A percentile compares a stretch with the other conserved stretches of the same genome.
Conservation (phyloP, 1,140 invertebrate species). For the Diabrotica undecimpunctata region DNA sequence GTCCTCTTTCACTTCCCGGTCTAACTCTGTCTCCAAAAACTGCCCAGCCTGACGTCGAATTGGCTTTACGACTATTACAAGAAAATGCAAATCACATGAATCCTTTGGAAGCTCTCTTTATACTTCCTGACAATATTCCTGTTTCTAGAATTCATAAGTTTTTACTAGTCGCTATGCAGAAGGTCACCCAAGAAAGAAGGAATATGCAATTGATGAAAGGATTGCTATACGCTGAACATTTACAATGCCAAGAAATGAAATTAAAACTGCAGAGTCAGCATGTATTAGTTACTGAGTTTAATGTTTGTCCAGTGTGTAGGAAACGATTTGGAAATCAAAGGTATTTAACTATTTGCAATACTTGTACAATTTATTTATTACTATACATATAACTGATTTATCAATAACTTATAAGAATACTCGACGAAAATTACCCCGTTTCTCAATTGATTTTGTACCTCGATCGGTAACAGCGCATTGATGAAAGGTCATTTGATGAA, state of each 20-base stretch:
- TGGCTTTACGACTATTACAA: constrained; percentile 75
- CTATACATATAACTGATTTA: too few relatives aligned
- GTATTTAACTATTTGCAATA: constrained; percentile 46
- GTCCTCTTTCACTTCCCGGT: constrained; percentile 48
- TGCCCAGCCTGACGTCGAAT: constrained; percentile 67
- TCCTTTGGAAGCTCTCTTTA: constrained; percentile 65
- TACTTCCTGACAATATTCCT: constrained; percentile 73
- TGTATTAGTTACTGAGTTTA: constrained; percentile 79
- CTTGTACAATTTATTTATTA: constrained; percentile 28
- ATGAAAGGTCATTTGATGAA: too few relatives aligned
- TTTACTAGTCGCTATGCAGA: constrained; percentile 70
- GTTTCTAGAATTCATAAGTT: constrained; percentile 72
- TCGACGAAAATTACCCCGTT: too few relatives aligned
- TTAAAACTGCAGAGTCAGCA: constrained; percentile 77
- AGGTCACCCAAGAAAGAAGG: constrained; percentile 66
- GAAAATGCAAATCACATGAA: constrained; percentile 79
- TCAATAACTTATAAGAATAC: too few relatives aligned
- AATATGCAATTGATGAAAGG: constrained; percentile 75
- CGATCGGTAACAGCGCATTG: too few relatives aligned
- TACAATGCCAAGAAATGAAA: constrained; percentile 75
- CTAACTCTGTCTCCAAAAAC: constrained; percentile 57
- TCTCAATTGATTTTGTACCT: too few relatives aligned
- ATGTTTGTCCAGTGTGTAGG: constrained; percentile 86
- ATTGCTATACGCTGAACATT: constrained; percentile 76
- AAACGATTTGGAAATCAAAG: constrained; percentile 88